Evolutionary conservation across 2,888 invertebrate genomes (phyloP), one percentile per base, ranked within the genome.

Genomic region (Anagyrus pseudococci): DNA sequence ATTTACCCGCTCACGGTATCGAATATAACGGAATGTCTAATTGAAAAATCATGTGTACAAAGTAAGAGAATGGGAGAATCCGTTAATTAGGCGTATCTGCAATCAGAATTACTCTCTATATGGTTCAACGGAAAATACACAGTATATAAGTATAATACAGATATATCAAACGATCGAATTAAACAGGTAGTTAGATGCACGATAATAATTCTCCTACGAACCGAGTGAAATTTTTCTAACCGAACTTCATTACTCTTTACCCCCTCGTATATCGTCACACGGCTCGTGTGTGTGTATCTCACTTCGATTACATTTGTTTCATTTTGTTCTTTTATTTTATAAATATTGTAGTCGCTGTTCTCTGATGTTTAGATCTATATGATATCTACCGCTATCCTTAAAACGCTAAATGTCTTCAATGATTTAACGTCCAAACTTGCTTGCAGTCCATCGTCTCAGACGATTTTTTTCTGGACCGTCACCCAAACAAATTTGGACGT

Each of bases 351-450:
- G 40, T 54, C 58, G 64, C 54, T 61, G 46, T 25, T 62, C 43
- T 62, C 40, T 44, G 54, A 53, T 44, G 41, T 48, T 59, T 66
- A 48, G 33, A 47, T 33, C 58, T 66, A 66, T 26, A n/a, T n/a
- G n/a, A n/a, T n/a, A 62, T 20, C 56, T 62, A 59, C 56, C 59
- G 25, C 62, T 66, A 66, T 59, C 56, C 56, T 66, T 66, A 66
- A n/a, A 29, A 56, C 25, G 20, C 61, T 62, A 66, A 41, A 19
- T 48, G 25, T 37, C n/a, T 59, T 54, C 37, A 50, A 41, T 41
- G 10, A 53, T 53, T 48, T 23, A 29, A 29, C 15, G 26, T 33
- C 55, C 52, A 46, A 61, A 33, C 58, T 62, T 50, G 56, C 19
- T 56, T 33, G 19, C n/a, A 40, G n/a, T 46, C 3, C 22, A 20